phyloP scores from a whole-genome alignment of 2,888 invertebrate genomes.

The Sicus ferrugineus region DNA sequence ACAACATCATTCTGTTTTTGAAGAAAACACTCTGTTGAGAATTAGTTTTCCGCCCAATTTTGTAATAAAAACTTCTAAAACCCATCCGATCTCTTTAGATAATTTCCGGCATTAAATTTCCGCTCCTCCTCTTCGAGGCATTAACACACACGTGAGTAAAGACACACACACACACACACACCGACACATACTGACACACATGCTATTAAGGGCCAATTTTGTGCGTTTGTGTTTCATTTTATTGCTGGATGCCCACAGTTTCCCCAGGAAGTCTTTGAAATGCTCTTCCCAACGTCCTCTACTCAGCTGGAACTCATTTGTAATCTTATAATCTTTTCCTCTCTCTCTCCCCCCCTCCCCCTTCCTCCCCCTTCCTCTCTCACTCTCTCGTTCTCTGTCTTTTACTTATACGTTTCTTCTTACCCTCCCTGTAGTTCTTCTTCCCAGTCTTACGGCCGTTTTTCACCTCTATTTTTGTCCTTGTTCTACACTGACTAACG shows the following conservation, averaged over 20 bases:
- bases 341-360: background rate
- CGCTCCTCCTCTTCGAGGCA: background rate
- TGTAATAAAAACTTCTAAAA: background rate
- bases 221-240: slow-evolving; percentile 13
- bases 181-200: background rate
- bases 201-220: background rate
- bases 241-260: slow-evolving; percentile 11
- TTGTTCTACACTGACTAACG: no score
- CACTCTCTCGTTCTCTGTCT: background rate
- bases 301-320: no score
- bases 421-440: background rate
- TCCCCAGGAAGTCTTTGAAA: slow-evolving; percentile 15
- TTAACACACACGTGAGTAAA: no score
- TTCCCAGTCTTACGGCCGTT: no score
- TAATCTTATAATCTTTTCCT: slow-evolving; percentile 8
- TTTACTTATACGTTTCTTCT: background rate
- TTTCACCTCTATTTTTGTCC: no score
- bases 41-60: background rate
- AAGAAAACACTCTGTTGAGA: background rate
- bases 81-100: no score
- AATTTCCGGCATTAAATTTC: background rate
- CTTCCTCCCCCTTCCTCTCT: background rate
- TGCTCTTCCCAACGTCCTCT: background rate
- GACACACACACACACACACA: no score
- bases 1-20: background rate